Evolutionary conservation across 2,888 invertebrate genomes (phyloP), one percentile per base, ranked within the genome.

Genomic region (Dicyrtomina minuta): DNA sequence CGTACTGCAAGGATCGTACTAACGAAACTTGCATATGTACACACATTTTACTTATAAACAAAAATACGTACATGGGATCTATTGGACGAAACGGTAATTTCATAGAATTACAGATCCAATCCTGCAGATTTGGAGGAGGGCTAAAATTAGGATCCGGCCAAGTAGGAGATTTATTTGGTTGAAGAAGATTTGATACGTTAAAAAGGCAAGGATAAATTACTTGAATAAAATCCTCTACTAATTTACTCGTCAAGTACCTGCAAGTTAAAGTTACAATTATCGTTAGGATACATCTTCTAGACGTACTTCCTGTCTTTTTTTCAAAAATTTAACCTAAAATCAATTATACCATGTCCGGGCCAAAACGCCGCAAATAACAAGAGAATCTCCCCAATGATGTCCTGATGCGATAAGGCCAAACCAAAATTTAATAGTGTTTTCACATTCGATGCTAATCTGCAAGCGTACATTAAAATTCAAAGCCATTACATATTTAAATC

Each of bases 381-480:
- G 60, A n/a, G 78, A 78, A 70, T 78, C 78, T 13, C 74, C 71
- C 68, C 77, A 75, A 73, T 78, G 78, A 72, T 77, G 77, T 4
- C 71, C 74, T 49, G 74, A 75, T 44, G 75, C 70, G 49, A 78
- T 78, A 61, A 78, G 58, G 33, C 78, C 78, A 17, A 78, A 68
- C 78, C 78, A 78, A 62, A 72, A 77, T 33, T 70, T 71, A 1
- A 71, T 72, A 8, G 77, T 72, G 15, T 73, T 73, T 62, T 75
- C 77, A 60, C 76, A 75, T 61, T 77, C 77, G 27, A 69, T 64
- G 43, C 72, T 73, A 51, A 78, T 74, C 78, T 78, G n/a, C n/a
- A n/a, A n/a, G n/a, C n/a, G n/a, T n/a, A n/a, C n/a, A n/a, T n/a
- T n/a, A 55, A n/a, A n/a, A 15, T n/a, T n/a, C n/a, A n/a, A n/a